These are phyloP conservation scores for Ctena decussata DNA, from an alignment of 2,888 invertebrate species.

Conservation along the genomic window DNA sequence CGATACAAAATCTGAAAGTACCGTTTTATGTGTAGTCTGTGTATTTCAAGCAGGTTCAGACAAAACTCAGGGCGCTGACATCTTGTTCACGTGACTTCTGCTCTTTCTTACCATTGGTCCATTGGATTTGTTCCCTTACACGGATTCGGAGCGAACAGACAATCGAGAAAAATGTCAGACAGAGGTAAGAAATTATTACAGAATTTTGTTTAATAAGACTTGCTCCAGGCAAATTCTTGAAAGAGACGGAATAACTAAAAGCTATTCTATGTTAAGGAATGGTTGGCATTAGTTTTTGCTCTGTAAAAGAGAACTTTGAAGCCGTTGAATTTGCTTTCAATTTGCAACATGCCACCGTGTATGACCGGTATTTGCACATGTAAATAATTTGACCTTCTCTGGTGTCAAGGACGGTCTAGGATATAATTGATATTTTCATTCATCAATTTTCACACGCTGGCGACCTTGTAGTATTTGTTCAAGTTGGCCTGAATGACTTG, in stretches of 20 bases:
- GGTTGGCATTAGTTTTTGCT: neutral
- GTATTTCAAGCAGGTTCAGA: slow-evolving; percentile 20
- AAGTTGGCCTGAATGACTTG: neutral
- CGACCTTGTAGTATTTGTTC: too few relatives aligned
- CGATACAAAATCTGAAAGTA: too few relatives aligned
- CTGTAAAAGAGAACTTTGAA: neutral
- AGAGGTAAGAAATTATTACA: slow-evolving; percentile 26
- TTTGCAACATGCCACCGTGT: slow-evolving; percentile 3
- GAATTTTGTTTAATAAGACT: neutral
- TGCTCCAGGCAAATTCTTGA: neutral
- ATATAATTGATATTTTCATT: neutral
- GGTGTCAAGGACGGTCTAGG: slow-evolving; percentile 2
- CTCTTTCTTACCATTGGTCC: neutral
- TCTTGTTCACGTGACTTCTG: slow-evolving; percentile 10
- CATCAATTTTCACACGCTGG: too few relatives aligned
- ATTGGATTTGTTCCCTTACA: slow-evolving; percentile 5
- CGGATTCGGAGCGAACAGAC: slow-evolving; percentile 8
- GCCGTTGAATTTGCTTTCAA: neutral
- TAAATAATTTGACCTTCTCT: slow-evolving; percentile 4
- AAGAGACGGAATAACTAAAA: neutral
- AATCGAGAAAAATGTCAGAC: slow-evolving; percentile 27
- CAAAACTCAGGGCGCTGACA: slow-evolving; percentile 46
- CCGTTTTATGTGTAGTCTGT: too few relatives aligned
- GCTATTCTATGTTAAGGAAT: neutral
- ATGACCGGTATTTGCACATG: slow-evolving; percentile 9